Conservation (phyloP, 2,888 invertebrate genomes). For the Acheta domesticus region DNA sequence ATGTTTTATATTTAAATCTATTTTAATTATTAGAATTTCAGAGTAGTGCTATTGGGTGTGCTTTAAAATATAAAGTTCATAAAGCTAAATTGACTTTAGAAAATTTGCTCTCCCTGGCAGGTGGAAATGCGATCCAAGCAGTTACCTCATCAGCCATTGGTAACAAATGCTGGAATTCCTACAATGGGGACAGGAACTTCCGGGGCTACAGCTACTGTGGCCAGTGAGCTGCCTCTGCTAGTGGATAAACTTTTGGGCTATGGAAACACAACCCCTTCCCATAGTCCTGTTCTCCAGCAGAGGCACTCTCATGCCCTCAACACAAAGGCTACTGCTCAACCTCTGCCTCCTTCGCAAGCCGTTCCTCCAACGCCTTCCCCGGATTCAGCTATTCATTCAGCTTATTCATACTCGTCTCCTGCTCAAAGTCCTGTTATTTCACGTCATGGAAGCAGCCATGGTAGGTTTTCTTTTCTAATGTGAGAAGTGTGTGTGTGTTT, state of each 20-base stretch:
- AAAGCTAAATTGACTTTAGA: no score
- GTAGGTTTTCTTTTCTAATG: constrained; percentile 21
- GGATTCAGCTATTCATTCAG: constrained; percentile 85
- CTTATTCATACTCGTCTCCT: constrained; percentile 75
- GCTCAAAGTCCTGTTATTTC: constrained; percentile 83
- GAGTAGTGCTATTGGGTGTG: no score
- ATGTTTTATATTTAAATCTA: no score
- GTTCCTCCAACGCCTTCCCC: constrained; percentile 80
- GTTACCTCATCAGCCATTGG: constrained; percentile 31
- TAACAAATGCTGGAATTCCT: constrained; percentile 36
- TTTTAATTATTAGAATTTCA: no score
- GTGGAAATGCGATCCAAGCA: constrained; percentile 41
- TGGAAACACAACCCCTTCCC: constrained; percentile 55
- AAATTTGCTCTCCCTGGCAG: constrained; percentile 25
- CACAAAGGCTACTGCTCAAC: not conserved
- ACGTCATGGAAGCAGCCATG: constrained; percentile 58
- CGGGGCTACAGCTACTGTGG: not conserved
- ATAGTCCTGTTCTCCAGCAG: constrained; percentile 59
- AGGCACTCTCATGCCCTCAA: constrained; percentile 43
- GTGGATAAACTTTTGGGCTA: constrained; percentile 60
- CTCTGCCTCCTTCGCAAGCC: constrained; percentile 42
- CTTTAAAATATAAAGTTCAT: no score
- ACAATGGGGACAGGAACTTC: constrained; percentile 31
- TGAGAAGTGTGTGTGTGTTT: not conserved
- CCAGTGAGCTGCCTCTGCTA: constrained; percentile 52